These are phyloP conservation scores for Chionis minor DNA, from an alignment of 2,113 vertebrate genomes.

Conservation along the genomic window DNA sequence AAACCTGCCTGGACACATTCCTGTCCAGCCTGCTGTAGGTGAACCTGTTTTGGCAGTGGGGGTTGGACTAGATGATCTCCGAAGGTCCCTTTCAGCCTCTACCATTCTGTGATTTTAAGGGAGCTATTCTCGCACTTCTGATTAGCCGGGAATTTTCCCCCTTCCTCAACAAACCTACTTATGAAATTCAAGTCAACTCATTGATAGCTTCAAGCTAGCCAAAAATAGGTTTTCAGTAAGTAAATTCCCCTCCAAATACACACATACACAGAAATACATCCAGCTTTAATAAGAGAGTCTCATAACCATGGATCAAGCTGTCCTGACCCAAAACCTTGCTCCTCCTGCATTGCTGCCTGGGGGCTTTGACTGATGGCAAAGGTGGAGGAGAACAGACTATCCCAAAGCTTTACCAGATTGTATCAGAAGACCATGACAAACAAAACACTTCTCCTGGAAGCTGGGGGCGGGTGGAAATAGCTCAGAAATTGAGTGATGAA, in stretches of 20 bases:
- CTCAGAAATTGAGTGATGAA: constrained; percentile 2
- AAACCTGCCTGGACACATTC: too few species aligned
- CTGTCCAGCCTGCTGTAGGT: too few species aligned
- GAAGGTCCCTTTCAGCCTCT: too few species aligned
- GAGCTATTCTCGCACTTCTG: background rate
- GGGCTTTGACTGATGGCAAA: background rate
- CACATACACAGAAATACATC: background rate
- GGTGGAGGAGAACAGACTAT: background rate
- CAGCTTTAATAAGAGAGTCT: background rate
- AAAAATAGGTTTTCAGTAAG: background rate
- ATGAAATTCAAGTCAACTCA: background rate
- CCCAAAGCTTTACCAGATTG: background rate
- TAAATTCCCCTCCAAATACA: background rate
- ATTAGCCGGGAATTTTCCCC: background rate
- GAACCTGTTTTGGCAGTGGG: too few species aligned
- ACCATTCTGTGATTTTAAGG: background rate
- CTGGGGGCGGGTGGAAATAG: constrained; percentile 2
- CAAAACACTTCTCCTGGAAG: constrained; percentile 14
- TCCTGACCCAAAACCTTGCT: background rate
- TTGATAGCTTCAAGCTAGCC: background rate
- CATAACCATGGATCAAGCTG: background rate
- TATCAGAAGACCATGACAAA: background rate
- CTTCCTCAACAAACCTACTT: background rate
- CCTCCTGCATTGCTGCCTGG: background rate
- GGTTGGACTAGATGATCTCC: too few species aligned